phyloP scores from a whole-genome alignment of 2,113 vertebrate genomes.

The Pelusios castaneus region DNA sequence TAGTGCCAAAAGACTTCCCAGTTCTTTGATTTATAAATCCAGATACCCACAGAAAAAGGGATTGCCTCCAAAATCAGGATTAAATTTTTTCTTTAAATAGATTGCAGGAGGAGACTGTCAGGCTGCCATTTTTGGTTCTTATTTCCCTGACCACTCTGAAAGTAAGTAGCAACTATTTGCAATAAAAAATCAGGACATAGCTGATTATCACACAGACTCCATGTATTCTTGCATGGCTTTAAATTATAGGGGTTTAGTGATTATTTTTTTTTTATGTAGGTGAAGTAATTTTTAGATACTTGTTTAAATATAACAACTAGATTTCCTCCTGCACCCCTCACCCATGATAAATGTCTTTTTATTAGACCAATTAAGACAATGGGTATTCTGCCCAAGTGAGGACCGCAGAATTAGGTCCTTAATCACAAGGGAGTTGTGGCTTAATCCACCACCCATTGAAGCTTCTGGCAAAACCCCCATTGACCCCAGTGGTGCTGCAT shows the following conservation, averaged over 20 bases:
- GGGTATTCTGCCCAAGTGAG: neutral
- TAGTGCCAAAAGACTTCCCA: neutral
- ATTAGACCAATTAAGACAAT: neutral
- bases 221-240: neutral
- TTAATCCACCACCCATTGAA: neutral
- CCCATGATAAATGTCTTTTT: neutral
- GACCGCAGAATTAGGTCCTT: constrained; percentile 34
- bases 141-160: neutral
- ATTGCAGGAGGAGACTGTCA: neutral
- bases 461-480: constrained; percentile 4
- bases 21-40: neutral
- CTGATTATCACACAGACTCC: neutral
- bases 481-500: neutral
- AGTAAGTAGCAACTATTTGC: neutral
- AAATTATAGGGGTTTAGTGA: neutral
- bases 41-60: neutral
- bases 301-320: constrained; percentile 8
- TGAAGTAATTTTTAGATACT: constrained; percentile 1
- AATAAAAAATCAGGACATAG: neutral
- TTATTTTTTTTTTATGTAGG: neutral
- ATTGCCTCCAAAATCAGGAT: neutral
- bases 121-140: neutral
- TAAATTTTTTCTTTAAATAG: neutral
- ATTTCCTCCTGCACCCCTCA: fast-evolving
- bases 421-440: neutral